Evolutionary conservation across 2,888 invertebrate genomes (phyloP).

Genomic region (Metallyticus violacea): DNA sequence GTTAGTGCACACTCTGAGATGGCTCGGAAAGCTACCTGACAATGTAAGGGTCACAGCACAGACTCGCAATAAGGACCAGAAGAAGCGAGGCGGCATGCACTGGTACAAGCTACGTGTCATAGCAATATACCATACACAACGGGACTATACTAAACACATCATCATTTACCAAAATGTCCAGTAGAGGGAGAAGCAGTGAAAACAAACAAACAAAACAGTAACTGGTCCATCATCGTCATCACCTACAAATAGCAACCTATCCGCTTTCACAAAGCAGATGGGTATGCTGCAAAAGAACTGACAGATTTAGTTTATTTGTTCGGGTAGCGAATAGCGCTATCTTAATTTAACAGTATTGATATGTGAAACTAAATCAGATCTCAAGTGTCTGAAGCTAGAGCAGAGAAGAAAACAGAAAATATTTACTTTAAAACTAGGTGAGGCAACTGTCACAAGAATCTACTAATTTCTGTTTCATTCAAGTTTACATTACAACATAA

Average conservation of each 20-base stretch:
- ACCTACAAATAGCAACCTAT: background rate
- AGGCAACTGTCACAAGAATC: too few relatives aligned
- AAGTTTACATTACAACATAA: too few relatives aligned
- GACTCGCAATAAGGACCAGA: background rate
- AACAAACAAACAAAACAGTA: conserved; percentile 25
- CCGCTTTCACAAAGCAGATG: background rate
- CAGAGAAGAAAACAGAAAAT: too few relatives aligned
- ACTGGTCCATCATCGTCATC: conserved; percentile 3
- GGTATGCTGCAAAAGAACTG: too few relatives aligned
- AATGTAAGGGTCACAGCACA: background rate
- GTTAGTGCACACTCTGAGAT: too few relatives aligned
- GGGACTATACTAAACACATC: conserved; percentile 27
- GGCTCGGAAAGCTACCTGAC: background rate
- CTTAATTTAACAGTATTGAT: too few relatives aligned
- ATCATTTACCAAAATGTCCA: conserved; percentile 32
- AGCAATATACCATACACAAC: conserved; percentile 27
- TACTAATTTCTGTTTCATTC: too few relatives aligned
- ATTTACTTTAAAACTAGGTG: too few relatives aligned
- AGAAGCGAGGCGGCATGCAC: background rate
- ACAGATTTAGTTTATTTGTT: too few relatives aligned
- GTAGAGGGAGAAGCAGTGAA: conserved; percentile 21
- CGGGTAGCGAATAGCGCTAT: too few relatives aligned
- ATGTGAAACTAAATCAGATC: background rate
- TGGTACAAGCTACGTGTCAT: conserved; percentile 4
- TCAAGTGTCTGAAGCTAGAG: background rate